Evolutionary conservation across 2,888 invertebrate genomes (phyloP).

Genomic region (Gortyna flavago): DNA sequence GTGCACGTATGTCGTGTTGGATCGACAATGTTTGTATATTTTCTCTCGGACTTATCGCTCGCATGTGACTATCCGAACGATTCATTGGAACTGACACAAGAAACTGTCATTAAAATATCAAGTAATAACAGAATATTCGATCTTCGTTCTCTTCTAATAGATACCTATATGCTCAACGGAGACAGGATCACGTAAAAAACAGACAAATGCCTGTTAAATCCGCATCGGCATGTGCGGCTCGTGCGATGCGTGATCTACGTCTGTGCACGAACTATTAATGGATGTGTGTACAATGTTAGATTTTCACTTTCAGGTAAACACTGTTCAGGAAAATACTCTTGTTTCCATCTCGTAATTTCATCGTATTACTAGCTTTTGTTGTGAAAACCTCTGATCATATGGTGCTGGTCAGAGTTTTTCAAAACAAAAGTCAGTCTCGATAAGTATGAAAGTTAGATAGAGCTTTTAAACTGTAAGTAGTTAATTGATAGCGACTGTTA

Average conservation of each 20-base stretch:
- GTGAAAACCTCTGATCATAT: neutral
- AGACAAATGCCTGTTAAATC: conserved; percentile 61
- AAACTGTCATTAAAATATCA: conserved; percentile 86
- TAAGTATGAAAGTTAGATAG: neutral
- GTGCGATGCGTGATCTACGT: conserved; percentile 73
- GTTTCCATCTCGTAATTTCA: conserved; percentile 36
- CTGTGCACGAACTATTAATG: conserved; percentile 70
- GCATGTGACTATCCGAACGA: conserved; percentile 87
- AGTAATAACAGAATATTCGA: conserved; percentile 80
- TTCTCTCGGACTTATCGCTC: conserved; percentile 79
- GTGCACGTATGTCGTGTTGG: conserved; percentile 72
- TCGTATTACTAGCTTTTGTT: conserved; percentile 13
- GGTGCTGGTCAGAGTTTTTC: neutral
- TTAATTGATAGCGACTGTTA: neutral
- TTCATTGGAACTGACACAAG: conserved; percentile 87
- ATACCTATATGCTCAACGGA: conserved; percentile 71
- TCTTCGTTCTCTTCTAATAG: conserved; percentile 74
- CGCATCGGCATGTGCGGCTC: conserved; percentile 70
- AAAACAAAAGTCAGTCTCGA: neutral
- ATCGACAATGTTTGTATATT: conserved; percentile 77
- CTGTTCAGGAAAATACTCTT: conserved; percentile 58
- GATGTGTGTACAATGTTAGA: conserved; percentile 74
- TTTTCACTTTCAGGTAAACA: conserved; percentile 86
- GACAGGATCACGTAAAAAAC: conserved; percentile 74
- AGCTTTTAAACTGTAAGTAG: neutral